Evolutionary conservation across 2,888 invertebrate genomes (phyloP), one percentile per base, ranked within the genome.

Genomic region (Standfussiana lucernea): DNA sequence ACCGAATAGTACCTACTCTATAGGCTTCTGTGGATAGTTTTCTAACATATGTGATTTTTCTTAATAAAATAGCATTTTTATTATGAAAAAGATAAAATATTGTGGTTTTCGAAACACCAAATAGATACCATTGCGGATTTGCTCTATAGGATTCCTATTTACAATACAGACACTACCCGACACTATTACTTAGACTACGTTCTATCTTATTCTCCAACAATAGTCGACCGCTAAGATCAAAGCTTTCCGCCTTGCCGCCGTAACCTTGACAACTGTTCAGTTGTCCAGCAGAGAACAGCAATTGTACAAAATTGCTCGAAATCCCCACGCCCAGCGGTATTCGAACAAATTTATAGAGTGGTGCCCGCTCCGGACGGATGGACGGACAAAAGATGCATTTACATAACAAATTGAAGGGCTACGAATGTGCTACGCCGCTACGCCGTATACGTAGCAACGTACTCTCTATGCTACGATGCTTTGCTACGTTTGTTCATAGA

Each of bases 341-440:
- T 90, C 90, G 91, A 91, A 91, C 93, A 93, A 94, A 94, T 93
- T 93, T 93, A 91, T 93, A 92, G 93, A 93, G 92, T 92, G 90
- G 89, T 87, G 87, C 90, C 77, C 75, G 80, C 90, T 88, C 86
- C 82, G 88, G 90, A 91, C 90, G 90, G 89, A 89, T 89, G 86
- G 88, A 90, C 92, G 93, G 92, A 96, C 96, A 96, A 96, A 96
- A 96, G 96, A 93, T 93, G 89, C 93, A 96, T 96, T 96, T 95
- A 95, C 96, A 96, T 96, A 95, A 92, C 95, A 96, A 96, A 96
- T 96, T 96, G 95, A 95, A 95, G 95, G 95, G 94, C 94, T 92
- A 93, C 93, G 92, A 89, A 85, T 87, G 84, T 85, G 85, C 84
- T 89, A 88, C 84, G 81, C 74, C 65, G 72, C 74, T 87, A 80